Evolutionary conservation across 1,140 invertebrate species (phyloP), one percentile per base, ranked within the genome.

Genomic region (Lutraria rhynchaena): DNA sequence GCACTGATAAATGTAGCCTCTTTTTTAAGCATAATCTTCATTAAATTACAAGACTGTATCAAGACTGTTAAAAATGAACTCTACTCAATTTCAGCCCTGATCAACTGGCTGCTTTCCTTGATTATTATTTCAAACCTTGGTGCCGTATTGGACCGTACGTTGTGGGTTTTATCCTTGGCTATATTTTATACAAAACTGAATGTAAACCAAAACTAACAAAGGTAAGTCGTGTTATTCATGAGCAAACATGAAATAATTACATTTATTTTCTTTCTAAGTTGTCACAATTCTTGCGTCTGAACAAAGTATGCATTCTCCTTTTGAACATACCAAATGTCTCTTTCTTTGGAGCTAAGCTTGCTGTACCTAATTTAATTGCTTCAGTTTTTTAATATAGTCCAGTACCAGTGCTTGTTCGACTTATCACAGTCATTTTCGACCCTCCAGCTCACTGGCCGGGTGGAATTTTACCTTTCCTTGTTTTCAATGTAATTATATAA

Each of bases 81-180:
- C 17, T 70, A 51, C 24, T 17, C 46, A 17, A 55, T 53, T 55
- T 7, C 31, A 53, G 49, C 22, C 17, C 17, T 29, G 46, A 71
- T 33, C 5, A n/a, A 55, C 19, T 4, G 24, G 49, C 15, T 11
- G 49, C 9, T 33, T n/a, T 44, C 19, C 7, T 24, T 9, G 31
- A 65, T 15, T 27, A 46, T 17, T 87, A 87, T 46, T 67, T 86
- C 22, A 84, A 78, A 44, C 94, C 94, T 4, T 94, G 93, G 77
- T 91, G 89, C 83, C 88, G 94, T 63, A 92, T 93, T 67, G 93
- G 92, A 15, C 93, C 94, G 3, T 94, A 94, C 81, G 84, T 94
- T 19, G 83, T 94, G 65, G 94, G 94, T 3, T 91, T 94, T 35
- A 24, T 92, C 24, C 82, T 93, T 24, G 94, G 93, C 19, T 94